A percentile compares a stretch with the other conserved stretches of the same genome.
Evolutionary conservation across 2,113 vertebrate genomes (phyloP).

Genomic region (Acrocephalus arundinaceus): DNA sequence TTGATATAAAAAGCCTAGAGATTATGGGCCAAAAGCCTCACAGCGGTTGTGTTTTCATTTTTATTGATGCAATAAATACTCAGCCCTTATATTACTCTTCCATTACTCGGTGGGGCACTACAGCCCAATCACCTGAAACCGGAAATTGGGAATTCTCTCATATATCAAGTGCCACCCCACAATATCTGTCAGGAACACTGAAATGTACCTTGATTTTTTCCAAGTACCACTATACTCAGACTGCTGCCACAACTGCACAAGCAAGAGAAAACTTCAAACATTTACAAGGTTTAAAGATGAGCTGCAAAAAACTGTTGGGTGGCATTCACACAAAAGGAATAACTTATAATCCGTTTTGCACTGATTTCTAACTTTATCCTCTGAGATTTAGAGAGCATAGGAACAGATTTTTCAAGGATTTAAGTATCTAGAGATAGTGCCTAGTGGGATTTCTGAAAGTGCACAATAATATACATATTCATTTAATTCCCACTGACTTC

Average conservation of each 20-base stretch:
- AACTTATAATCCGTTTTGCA: not conserved
- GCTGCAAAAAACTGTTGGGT: not conserved
- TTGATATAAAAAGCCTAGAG: conserved; percentile 1
- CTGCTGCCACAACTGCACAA: not conserved
- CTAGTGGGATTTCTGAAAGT: not conserved
- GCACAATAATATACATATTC: not conserved
- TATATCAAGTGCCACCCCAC: not conserved
- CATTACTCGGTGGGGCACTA: not conserved
- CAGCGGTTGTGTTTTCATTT: not conserved
- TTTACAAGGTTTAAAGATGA: not conserved
- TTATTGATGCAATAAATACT: conserved; percentile 31
- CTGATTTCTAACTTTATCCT: not conserved
- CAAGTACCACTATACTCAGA: not conserved
- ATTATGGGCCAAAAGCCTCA: conserved; percentile 6
- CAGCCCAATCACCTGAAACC: not conserved
- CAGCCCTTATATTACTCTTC: not conserved
- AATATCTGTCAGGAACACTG: not conserved
- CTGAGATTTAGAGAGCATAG: not conserved
- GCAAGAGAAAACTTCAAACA: not conserved
- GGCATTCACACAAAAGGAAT: not conserved
- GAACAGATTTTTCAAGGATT: not conserved
- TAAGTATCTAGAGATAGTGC: not conserved
- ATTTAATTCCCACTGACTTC: not conserved
- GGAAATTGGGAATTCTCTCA: conserved; percentile 18
- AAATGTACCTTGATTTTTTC: not conserved